Evolutionary conservation across 2,888 invertebrate species (phyloP).

Genomic region (Anorthoa munda): DNA sequence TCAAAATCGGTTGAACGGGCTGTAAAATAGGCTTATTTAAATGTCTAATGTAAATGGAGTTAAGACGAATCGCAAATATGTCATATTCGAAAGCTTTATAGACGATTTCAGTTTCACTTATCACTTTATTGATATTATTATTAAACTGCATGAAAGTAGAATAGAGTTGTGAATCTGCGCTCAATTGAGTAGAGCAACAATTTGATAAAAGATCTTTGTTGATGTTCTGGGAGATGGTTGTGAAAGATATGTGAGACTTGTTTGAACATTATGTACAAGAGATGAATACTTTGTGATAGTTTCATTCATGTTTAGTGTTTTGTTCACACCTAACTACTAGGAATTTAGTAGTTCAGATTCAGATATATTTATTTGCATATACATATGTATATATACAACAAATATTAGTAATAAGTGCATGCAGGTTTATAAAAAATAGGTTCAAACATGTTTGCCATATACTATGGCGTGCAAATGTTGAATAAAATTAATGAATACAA

Average conservation of each 20-base stretch:
- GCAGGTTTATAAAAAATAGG: too few species aligned
- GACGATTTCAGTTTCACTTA: constrained; percentile 53
- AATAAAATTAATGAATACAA: too few species aligned
- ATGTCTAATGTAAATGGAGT: too few species aligned
- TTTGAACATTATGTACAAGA: constrained; percentile 25
- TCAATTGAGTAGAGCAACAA: constrained; percentile 33
- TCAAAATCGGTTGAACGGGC: too few species aligned
- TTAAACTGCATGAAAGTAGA: constrained; percentile 27
- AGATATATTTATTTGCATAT: too few species aligned
- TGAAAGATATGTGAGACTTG: constrained; percentile 37
- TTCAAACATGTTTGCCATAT: too few species aligned
- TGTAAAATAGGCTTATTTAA: too few species aligned
- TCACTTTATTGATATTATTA: constrained; percentile 32
- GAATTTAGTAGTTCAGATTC: background rate
- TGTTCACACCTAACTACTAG: constrained; percentile 11
- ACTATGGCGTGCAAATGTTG: too few species aligned
- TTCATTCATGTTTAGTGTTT: constrained; percentile 41
- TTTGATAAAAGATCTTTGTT: constrained; percentile 46
- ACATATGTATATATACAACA: too few species aligned
- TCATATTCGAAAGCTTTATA: constrained; percentile 51
- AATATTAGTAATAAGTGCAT: too few species aligned
- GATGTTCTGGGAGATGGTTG: constrained; percentile 32
- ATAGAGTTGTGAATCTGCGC: constrained; percentile 27
- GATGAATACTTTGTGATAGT: constrained; percentile 32
- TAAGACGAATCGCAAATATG: constrained; percentile 56